Conservation (phyloP, 2,113 vertebrate genomes). For the Cyphomyrus discorhynchus region DNA sequence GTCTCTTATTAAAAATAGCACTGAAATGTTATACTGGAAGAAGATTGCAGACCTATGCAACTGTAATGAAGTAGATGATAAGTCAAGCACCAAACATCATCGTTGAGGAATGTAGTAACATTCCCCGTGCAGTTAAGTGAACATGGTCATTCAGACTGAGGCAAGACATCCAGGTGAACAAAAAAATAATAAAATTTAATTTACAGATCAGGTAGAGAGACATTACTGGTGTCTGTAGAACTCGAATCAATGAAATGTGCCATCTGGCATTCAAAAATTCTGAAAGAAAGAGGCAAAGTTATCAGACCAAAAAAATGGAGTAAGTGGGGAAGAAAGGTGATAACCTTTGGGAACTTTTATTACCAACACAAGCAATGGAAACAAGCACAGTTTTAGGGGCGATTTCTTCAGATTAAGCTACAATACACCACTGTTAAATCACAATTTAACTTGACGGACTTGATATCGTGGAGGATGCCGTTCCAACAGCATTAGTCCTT, state of each 20-base stretch:
- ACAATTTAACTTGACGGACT: neutral
- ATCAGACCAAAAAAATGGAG: constrained; percentile 28
- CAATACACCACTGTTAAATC: neutral
- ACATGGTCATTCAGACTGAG: constrained; percentile 22
- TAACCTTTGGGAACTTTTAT: neutral
- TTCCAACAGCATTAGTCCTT: neutral
- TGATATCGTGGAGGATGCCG: neutral
- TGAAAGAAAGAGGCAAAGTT: constrained; percentile 60
- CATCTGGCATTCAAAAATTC: constrained; percentile 60
- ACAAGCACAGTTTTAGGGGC: neutral
- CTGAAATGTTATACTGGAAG: neutral
- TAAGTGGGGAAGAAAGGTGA: neutral
- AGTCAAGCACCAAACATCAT: constrained; percentile 55
- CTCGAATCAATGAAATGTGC: constrained; percentile 50
- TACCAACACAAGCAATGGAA: neutral
- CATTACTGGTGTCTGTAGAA: constrained; percentile 57
- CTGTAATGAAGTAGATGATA: constrained; percentile 10
- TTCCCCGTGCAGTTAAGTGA: constrained; percentile 25
- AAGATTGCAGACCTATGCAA: neutral
- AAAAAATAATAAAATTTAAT: constrained; percentile 25
- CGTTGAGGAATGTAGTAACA: constrained; percentile 27
- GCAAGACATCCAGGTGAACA: neutral
- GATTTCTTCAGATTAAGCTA: neutral
- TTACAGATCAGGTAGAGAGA: constrained; percentile 38
- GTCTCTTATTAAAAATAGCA: neutral